phyloP scores from a whole-genome alignment of 35 echinoderm and acorn worm genomes.

The Hemicentrotus pulcherrimus region DNA sequence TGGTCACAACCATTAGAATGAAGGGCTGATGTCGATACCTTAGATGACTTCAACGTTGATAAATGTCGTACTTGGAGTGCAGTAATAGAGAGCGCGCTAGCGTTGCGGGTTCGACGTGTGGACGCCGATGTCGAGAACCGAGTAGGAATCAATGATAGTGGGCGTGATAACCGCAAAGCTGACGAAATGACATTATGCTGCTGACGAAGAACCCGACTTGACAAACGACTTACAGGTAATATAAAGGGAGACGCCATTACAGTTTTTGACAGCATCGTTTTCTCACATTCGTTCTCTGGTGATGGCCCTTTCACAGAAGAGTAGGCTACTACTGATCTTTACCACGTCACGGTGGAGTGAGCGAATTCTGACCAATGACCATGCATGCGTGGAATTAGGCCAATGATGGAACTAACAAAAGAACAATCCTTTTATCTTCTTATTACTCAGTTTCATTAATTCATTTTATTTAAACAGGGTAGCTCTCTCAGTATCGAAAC shows the following conservation, averaged over 20 bases:
- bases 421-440: too few relatives aligned
- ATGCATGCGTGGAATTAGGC: too few relatives aligned
- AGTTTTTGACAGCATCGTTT: background rate
- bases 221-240: background rate
- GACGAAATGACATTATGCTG: background rate
- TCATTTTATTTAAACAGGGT: too few relatives aligned
- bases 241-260: background rate
- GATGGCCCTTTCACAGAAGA: too few relatives aligned
- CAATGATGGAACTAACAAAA: too few relatives aligned
- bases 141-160: background rate
- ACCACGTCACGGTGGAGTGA: too few relatives aligned
- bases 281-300: too few relatives aligned
- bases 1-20: background rate
- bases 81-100: background rate
- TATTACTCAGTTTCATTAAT: too few relatives aligned
- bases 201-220: background rate
- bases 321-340: too few relatives aligned
- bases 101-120: background rate
- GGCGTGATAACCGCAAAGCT: background rate
- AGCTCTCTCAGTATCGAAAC: too few relatives aligned
- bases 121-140: background rate
- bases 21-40: background rate
- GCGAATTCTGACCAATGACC: too few relatives aligned
- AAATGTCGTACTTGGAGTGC: background rate
- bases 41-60: background rate